phyloP scores from a whole-genome alignment of 2,888 invertebrate genomes.

The Salticus scenicus region DNA sequence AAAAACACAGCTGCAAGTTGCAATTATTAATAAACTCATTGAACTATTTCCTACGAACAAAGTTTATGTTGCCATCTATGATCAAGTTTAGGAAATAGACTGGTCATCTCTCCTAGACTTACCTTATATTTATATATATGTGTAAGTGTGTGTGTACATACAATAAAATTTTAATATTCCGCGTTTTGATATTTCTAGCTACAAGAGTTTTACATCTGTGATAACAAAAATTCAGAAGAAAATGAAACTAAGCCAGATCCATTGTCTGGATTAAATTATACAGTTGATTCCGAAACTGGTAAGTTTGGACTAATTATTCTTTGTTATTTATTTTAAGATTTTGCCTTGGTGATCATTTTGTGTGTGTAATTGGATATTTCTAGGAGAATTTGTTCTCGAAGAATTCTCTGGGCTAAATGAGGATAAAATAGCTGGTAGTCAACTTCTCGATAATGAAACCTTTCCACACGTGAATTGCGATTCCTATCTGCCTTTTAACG shows the following conservation, averaged over 20 bases:
- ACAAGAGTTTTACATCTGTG: background rate
- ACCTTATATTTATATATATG: too few species aligned
- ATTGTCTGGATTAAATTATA: constrained; percentile 55
- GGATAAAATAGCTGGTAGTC: background rate
- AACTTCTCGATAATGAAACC: constrained; percentile 20
- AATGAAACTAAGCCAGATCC: constrained; percentile 29
- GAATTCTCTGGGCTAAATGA: constrained; percentile 24
- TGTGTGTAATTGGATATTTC: background rate
- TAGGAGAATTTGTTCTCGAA: constrained; percentile 55
- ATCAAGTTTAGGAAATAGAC: too few species aligned
- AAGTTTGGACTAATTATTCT: constrained; percentile 76
- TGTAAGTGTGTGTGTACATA: too few species aligned
- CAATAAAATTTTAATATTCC: too few species aligned
- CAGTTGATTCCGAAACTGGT: constrained; percentile 90
- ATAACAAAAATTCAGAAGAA: constrained; percentile 24
- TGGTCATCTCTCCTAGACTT: too few species aligned
- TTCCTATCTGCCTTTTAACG: constrained; percentile 53
- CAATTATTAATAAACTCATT: too few species aligned
- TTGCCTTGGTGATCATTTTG: too few species aligned
- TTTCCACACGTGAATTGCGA: constrained; percentile 22
- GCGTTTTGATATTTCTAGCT: background rate
- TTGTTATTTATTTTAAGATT: too few species aligned
- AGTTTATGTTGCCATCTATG: too few species aligned
- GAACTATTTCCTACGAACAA: too few species aligned
- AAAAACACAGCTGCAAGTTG: too few species aligned